phyloP scores from a whole-genome alignment of 1,140 invertebrate genomes.

The Drosophila pseudoobscura region DNA sequence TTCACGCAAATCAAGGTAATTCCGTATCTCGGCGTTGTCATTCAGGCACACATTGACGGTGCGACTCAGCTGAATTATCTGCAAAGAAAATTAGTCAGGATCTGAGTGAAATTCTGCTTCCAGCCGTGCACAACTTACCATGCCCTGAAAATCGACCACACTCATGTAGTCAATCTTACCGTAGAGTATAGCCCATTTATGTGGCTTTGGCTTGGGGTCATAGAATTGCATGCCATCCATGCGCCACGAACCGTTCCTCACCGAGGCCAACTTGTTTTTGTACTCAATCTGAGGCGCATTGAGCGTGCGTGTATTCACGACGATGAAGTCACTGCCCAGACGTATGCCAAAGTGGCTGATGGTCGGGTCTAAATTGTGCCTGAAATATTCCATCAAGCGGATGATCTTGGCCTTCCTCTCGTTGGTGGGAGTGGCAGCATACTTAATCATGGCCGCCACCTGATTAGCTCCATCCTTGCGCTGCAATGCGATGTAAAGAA shows the following conservation, averaged over 20 bases:
- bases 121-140: too few relatives aligned
- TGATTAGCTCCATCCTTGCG: slow-evolving; percentile 85
- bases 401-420: slow-evolving; percentile 87
- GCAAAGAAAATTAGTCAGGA: too few relatives aligned
- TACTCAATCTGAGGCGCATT: slow-evolving; percentile 85
- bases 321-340: slow-evolving; percentile 84
- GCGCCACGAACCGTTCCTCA: slow-evolving; percentile 63
- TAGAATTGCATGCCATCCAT: slow-evolving; percentile 45
- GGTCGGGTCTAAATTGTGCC: slow-evolving; percentile 84
- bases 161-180: slow-evolving; percentile 19
- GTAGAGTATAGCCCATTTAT: slow-evolving; percentile 71
- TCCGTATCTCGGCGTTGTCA: slow-evolving; percentile 25
- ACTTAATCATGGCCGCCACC: slow-evolving; percentile 87
- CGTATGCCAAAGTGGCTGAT: slow-evolving; percentile 86
- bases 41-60: slow-evolving; percentile 31
- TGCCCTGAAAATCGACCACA: slow-evolving; percentile 20
- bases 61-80: slow-evolving; percentile 7
- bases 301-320: slow-evolving; percentile 85
- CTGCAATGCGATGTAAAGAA: slow-evolving; percentile 21
- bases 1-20: slow-evolving; percentile 32
- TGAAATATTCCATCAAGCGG: slow-evolving; percentile 84
- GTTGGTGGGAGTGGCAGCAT: slow-evolving; percentile 86
- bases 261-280: slow-evolving; percentile 28
- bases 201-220: slow-evolving; percentile 24
- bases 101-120: too few relatives aligned